phyloP scores from a whole-genome alignment of 2,797 vertebrate genomes.

The Meriones psammophilus region DNA sequence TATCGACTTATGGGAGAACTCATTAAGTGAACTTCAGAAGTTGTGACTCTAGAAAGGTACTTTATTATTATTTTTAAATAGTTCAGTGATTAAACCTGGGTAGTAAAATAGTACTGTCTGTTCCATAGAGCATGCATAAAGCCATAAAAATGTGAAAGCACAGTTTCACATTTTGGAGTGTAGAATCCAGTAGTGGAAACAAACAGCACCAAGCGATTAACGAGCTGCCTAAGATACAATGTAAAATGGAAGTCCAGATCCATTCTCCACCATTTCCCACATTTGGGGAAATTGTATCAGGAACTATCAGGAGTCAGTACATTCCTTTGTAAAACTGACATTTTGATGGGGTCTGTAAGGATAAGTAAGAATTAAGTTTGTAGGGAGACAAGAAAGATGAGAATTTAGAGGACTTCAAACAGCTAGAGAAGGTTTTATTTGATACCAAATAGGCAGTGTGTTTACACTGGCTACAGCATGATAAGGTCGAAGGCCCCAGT shows the following conservation, averaged over 20 bases:
- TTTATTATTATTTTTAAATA: background rate
- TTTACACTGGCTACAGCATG: background rate
- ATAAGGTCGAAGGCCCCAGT: too few relatives aligned
- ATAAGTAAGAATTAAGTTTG: background rate
- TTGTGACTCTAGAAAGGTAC: background rate
- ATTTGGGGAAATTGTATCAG: background rate
- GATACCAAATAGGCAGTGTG: too few relatives aligned
- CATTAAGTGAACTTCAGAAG: background rate
- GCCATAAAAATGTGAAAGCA: background rate
- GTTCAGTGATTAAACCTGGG: background rate
- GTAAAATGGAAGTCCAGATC: background rate
- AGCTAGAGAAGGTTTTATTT: background rate
- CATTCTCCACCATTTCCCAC: background rate
- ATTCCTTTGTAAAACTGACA: background rate
- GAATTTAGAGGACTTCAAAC: background rate
- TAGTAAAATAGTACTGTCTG: background rate
- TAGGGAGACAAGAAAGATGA: background rate
- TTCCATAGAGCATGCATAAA: background rate
- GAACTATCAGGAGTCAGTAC: background rate
- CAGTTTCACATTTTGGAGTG: background rate
- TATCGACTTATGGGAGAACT: background rate
- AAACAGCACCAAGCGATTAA: background rate
- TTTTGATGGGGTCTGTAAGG: background rate
- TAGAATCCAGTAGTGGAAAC: background rate
- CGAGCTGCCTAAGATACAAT: background rate